Conservation (phyloP, 2,888 invertebrate species). For the Rhodophaea formosa region DNA sequence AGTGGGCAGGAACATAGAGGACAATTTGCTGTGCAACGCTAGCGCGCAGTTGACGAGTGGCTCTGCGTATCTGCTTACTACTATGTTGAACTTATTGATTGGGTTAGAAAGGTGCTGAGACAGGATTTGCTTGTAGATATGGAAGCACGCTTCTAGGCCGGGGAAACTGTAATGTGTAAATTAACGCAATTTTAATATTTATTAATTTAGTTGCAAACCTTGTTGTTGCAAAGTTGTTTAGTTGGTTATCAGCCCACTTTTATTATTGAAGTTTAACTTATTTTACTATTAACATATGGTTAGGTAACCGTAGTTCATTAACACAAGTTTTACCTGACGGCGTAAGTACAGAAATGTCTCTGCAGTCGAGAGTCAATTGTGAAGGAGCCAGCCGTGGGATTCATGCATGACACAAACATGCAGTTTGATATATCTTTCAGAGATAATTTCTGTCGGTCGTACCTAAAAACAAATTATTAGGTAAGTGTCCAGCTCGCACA, state of each 20-base stretch:
- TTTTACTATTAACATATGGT: too few species aligned
- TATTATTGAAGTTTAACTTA: too few species aligned
- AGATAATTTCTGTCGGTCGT: conserved; percentile 91
- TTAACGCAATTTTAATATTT: conserved; percentile 13
- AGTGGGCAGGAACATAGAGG: conserved; percentile 91
- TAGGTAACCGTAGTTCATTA: too few species aligned
- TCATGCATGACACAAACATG: conserved; percentile 97
- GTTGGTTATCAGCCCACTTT: too few species aligned
- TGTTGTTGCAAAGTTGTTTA: too few species aligned
- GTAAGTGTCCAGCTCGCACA: not conserved
- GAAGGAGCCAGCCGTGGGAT: conserved; percentile 97
- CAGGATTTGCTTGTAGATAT: conserved; percentile 92
- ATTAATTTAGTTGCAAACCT: too few species aligned
- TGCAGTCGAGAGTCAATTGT: conserved; percentile 95
- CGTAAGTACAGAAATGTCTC: conserved; percentile 92
- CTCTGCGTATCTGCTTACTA: conserved; percentile 81
- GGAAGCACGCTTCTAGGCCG: conserved; percentile 87
- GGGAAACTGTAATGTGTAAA: conserved; percentile 84
- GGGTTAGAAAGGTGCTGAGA: conserved; percentile 86
- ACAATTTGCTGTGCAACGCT: conserved; percentile 87
- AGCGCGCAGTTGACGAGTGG: conserved; percentile 87
- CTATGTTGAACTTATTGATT: conserved; percentile 83
- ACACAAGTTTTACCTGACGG: conserved; percentile 82
- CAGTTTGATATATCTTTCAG: conserved; percentile 96
- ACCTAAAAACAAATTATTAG: conserved; percentile 69